Evolutionary conservation across 37 sponge, comb jelly and placozoan genomes (phyloP), one percentile per base, ranked within the genome.

Genomic region (Tethya wilhelma): DNA sequence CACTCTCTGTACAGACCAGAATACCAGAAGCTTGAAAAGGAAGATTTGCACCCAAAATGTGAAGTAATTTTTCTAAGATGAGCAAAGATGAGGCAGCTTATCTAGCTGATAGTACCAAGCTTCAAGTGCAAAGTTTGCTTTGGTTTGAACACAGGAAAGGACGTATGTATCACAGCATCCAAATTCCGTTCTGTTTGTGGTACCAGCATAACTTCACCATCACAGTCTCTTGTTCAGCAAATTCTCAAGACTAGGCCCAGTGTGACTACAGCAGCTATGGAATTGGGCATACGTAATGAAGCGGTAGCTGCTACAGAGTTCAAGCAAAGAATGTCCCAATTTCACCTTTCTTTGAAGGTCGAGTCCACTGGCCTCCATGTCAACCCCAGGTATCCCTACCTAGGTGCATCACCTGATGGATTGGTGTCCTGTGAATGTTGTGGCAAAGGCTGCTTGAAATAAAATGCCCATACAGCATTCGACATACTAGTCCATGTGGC

Each of bases 371-470:
- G 84, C 20, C 67, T 83, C n/a, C 39, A 29, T 44, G 41, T 83
- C 26, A 83, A 83, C 34, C 57, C 84, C 1, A 5, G 29, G 25
- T 74, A 45, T 53, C 84, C 84, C n/a, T 57, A 83, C 44, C 45
- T 83, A 23, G 84, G 84, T 12, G 74, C 84, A 4, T 39, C 66
- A 43, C 84, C 84, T 28, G 84, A 83, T 74, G 84, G 84, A 1
- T 3, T 73, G 8, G n/a, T 83, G 7, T 17, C 20, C 0, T 83
- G 84, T 73, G 67, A 60, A 8, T 74, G 75, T 44, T 83, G 84
- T 83, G 84, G 84, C 5, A 31, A 30, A 17, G 75, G 84, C 56
- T 83, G 2, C 1, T 83, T 43, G 84, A 83, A 62, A 63, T 83
- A 2, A 83, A 83, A 44, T 83, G 74, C 29, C 84, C 84, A 33